A percentile compares a stretch with the other conserved stretches of the same genome.
Conservation (phyloP, 2,888 invertebrate species). For the Polyploca ridens region DNA sequence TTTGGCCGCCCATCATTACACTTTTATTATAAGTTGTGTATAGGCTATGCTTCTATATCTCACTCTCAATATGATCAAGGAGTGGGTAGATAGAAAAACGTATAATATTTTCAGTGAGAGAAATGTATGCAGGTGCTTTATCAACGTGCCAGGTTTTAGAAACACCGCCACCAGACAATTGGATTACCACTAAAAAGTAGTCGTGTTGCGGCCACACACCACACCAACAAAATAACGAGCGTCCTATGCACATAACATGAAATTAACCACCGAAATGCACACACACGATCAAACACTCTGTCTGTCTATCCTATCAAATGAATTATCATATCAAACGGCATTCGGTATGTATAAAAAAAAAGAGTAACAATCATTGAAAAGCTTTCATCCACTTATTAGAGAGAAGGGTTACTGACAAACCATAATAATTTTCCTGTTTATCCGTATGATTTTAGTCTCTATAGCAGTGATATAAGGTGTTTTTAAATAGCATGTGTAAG, state of each 20-base stretch:
- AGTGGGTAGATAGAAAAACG: too few relatives aligned
- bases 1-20: too few relatives aligned
- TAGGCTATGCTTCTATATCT: too few relatives aligned
- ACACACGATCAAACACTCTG: slow-evolving; percentile 59
- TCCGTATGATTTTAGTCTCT: slow-evolving; percentile 46
- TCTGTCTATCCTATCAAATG: slow-evolving; percentile 66
- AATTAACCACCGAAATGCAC: slow-evolving; percentile 67
- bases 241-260: slow-evolving; percentile 39
- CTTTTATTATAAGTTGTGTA: too few relatives aligned
- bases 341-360: slow-evolving; percentile 53
- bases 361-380: slow-evolving; percentile 72
- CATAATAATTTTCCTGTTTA: slow-evolving; percentile 25
- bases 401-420: slow-evolving; percentile 66
- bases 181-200: background rate
- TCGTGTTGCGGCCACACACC: slow-evolving; percentile 1
- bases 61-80: too few relatives aligned
- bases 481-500: slow-evolving; percentile 27
- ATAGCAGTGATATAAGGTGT: slow-evolving; percentile 29
- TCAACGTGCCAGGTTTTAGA: background rate
- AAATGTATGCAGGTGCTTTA: background rate
- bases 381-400: slow-evolving; percentile 80
- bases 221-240: slow-evolving; percentile 14
- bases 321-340: slow-evolving; percentile 82
- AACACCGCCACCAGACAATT: background rate
- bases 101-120: background rate